These are phyloP conservation scores for Ditylenchus dipsaci DNA, from an alignment of 1,140 invertebrate species.

Conservation along the genomic window DNA sequence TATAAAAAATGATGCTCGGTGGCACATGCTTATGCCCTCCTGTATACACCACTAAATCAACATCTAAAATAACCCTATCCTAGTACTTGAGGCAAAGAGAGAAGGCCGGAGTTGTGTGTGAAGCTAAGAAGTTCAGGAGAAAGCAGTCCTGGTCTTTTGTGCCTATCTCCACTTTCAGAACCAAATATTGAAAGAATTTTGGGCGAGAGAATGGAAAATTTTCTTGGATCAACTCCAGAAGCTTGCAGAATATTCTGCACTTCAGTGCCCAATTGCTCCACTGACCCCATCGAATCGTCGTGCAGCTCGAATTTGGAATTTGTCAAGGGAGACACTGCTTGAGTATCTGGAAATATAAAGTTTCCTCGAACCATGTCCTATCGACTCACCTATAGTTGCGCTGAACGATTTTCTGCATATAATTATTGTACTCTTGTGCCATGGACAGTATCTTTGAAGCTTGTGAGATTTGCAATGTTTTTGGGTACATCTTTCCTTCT, in stretches of 20 bases:
- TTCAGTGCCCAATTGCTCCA: too few species aligned
- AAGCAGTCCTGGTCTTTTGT: not conserved
- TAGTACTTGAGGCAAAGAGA: not conserved
- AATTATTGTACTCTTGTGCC: not conserved
- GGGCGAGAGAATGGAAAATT: not conserved
- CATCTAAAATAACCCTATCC: too few species aligned
- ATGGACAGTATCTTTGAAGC: not conserved
- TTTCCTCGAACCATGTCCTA: too few species aligned
- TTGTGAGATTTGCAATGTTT: conserved; percentile 2
- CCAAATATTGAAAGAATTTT: not conserved
- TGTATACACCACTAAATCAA: too few species aligned
- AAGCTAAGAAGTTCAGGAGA: not conserved
- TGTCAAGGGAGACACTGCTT: too few species aligned
- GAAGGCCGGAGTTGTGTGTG: not conserved
- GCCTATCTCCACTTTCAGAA: not conserved
- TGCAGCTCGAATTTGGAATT: too few species aligned
- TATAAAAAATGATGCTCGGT: too few species aligned
- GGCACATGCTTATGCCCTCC: too few species aligned
- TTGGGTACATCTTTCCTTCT: too few species aligned
- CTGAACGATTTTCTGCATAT: not conserved
- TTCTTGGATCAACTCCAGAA: not conserved
- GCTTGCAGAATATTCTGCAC: too few species aligned
- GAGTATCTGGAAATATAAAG: too few species aligned
- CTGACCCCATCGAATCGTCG: too few species aligned
- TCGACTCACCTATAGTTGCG: not conserved